Conservation (phyloP, 2,797 vertebrate species). For the Toxotes lorentzi region DNA sequence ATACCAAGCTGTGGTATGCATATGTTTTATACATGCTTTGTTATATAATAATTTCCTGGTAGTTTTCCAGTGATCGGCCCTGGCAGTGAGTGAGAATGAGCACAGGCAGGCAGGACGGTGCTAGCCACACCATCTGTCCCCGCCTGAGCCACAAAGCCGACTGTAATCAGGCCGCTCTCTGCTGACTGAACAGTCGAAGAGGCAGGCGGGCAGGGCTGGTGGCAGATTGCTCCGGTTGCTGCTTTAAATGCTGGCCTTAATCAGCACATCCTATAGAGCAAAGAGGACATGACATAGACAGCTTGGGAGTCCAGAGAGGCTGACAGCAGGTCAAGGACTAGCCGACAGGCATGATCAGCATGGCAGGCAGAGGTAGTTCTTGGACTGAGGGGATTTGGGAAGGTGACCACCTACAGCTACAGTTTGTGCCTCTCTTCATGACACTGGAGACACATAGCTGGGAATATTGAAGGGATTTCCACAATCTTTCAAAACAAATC, state of each 20-base stretch:
- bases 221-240: conserved; percentile 72
- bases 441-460: background rate
- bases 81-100: conserved; percentile 35
- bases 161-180: conserved; percentile 80
- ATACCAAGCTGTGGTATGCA: background rate
- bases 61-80: conserved; percentile 29
- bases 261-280: conserved; percentile 65
- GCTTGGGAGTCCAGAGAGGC: conserved; percentile 30
- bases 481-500: background rate
- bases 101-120: conserved; percentile 16
- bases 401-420: conserved; percentile 40
- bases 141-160: conserved; percentile 75
- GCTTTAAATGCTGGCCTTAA: conserved; percentile 77
- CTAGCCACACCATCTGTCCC: conserved; percentile 69
- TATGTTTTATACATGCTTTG: background rate
- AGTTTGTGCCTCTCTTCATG: background rate
- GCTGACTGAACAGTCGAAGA: conserved; percentile 51
- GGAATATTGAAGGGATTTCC: background rate
- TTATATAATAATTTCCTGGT: background rate
- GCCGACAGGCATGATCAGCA: conserved; percentile 37
- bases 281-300: conserved; percentile 37
- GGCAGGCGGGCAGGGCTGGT: conserved; percentile 47
- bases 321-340: conserved; percentile 56
- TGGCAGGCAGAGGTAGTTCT: background rate
- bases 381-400: conserved; percentile 30